A percentile compares a stretch with the other conserved stretches of the same genome.
Evolutionary conservation across 1,140 invertebrate genomes (phyloP).

Genomic region (Bombyx mandarina): DNA sequence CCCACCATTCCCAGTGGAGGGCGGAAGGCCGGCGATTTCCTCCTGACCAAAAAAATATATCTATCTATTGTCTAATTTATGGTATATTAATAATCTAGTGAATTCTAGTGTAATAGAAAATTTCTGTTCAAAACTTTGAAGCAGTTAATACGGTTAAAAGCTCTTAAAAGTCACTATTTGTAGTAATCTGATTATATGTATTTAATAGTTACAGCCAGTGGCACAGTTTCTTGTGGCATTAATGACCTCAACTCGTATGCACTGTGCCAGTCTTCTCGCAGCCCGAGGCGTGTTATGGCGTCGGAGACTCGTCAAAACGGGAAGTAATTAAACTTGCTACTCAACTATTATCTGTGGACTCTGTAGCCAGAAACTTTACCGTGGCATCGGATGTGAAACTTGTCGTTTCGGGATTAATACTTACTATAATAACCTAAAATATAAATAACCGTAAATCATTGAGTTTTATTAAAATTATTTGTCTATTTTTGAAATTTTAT

Average conservation of each 20-base stretch:
- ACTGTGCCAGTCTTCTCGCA: slow-evolving; percentile 2
- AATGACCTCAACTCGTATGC: neutral
- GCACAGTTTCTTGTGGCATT: too few species aligned
- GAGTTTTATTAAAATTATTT: neutral
- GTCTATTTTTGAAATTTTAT: neutral
- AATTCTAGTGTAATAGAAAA: too few species aligned
- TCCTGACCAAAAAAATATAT: too few species aligned
- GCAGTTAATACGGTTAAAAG: too few species aligned
- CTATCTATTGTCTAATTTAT: too few species aligned
- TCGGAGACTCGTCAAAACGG: slow-evolving; percentile 25
- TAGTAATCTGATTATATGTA: too few species aligned
- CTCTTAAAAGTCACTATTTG: too few species aligned
- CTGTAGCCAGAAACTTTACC: slow-evolving; percentile 33
- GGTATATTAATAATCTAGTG: too few species aligned
- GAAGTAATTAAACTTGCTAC: slow-evolving; percentile 62
- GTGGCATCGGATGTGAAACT: slow-evolving; percentile 36
- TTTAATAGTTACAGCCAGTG: too few species aligned
- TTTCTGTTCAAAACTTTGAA: too few species aligned
- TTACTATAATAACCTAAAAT: slow-evolving; percentile 22
- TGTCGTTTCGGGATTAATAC: slow-evolving; percentile 39
- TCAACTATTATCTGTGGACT: slow-evolving; percentile 47
- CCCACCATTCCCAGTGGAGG: too few species aligned
- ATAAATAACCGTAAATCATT: slow-evolving; percentile 1
- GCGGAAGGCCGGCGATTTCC: too few species aligned
- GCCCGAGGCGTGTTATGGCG: slow-evolving; percentile 8